Conservation (phyloP, 2,113 vertebrate genomes). For the Alectura lathami region DNA sequence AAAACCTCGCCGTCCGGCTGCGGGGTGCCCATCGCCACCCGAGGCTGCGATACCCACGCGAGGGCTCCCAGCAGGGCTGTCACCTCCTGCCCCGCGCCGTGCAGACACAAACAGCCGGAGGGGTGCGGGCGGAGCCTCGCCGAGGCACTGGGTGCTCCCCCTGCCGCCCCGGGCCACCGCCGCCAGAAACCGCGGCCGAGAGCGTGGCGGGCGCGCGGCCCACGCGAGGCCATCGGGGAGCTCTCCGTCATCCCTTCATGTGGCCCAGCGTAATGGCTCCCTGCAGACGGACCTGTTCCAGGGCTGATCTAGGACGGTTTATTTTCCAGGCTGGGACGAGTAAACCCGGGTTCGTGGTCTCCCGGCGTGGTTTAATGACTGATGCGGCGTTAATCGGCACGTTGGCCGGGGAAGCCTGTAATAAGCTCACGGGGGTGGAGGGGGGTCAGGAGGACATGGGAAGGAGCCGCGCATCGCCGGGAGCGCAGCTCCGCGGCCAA, state of each 20-base stretch:
- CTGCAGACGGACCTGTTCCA: constrained; percentile 53
- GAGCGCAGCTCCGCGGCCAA: background rate
- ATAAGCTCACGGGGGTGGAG: constrained; percentile 22
- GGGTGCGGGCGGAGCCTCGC: no score
- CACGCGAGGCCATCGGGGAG: background rate
- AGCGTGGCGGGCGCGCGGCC: background rate
- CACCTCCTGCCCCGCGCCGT: rapidly evolving
- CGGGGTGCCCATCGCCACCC: background rate
- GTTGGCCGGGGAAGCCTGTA: constrained; percentile 4
- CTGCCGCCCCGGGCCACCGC: background rate
- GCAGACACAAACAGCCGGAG: background rate
- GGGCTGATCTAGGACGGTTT: constrained; percentile 26
- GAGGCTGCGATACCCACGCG: rapidly evolving
- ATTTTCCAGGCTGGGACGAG: constrained; percentile 45
- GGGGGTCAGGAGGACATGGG: background rate
- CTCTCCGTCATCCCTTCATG: background rate
- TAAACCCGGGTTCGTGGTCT: constrained; percentile 10
- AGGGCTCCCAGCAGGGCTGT: background rate
- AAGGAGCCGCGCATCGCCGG: background rate
- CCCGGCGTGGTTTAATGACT: constrained; percentile 35
- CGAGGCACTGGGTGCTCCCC: background rate
- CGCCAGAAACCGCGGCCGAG: no score
- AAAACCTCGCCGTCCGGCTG: background rate
- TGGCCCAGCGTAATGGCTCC: background rate
- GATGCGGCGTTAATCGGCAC: constrained; percentile 41